Evolutionary conservation across 2,797 vertebrate species (phyloP).

Genomic region (Amblyraja radiata): DNA sequence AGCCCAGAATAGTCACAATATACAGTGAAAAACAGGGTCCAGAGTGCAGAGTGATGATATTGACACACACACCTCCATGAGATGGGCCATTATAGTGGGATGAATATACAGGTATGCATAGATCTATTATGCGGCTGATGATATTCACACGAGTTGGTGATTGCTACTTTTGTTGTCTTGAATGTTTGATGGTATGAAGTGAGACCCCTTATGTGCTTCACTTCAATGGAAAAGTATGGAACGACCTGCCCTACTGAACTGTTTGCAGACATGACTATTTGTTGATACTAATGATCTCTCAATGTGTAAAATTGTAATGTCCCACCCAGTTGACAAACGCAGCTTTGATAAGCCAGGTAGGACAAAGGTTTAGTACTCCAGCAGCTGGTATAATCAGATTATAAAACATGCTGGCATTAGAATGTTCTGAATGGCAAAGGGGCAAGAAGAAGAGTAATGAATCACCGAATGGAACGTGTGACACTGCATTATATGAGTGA

Average conservation of each 20-base stretch:
- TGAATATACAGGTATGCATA: background rate
- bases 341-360: background rate
- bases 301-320: background rate
- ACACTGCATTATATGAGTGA: background rate
- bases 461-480: background rate
- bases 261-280: background rate
- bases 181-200: background rate
- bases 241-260: background rate
- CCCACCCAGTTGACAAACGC: background rate
- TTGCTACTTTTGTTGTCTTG: background rate
- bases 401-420: background rate
- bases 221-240: background rate
- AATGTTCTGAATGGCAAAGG: background rate
- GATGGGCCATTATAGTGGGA: background rate
- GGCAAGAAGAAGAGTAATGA: background rate
- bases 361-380: background rate
- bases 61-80: background rate
- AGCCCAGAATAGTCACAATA: no score
- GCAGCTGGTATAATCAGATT: background rate
- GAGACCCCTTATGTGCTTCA: background rate
- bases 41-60: background rate
- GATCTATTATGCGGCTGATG: background rate
- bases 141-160: background rate
- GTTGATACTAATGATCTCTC: background rate
- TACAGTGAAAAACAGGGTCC: background rate